A percentile compares a stretch with the other conserved stretches of the same genome.
Evolutionary conservation across 2,113 vertebrate species (phyloP).

Genomic region (Cephalopholis sonnerati): DNA sequence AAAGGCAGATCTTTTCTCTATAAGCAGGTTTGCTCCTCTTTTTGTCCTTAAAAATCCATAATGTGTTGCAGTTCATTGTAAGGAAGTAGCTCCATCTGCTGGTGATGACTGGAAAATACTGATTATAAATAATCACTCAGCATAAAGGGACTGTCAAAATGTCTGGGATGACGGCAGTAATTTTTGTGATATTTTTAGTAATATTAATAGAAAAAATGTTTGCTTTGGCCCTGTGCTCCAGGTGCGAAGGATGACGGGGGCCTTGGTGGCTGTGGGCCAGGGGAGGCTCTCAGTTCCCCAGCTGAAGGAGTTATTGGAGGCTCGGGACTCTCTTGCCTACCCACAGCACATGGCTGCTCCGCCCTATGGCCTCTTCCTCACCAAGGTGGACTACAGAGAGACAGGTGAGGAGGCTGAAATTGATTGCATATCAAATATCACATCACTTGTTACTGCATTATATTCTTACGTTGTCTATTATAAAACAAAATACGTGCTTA

Average conservation of each 20-base stretch:
- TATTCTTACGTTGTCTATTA: background rate
- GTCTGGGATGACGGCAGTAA: background rate
- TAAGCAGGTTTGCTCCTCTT: constrained; percentile 86
- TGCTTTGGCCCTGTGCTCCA: constrained; percentile 59
- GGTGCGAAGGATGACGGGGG: constrained; percentile 92
- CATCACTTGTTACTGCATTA: background rate
- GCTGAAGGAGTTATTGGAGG: constrained; percentile 85
- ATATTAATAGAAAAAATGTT: background rate
- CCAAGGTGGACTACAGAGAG: constrained; percentile 85
- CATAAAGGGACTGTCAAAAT: background rate
- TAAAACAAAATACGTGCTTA: background rate
- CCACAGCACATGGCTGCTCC: constrained; percentile 85
- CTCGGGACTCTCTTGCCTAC: constrained; percentile 82
- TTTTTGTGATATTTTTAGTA: background rate
- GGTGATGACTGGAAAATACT: constrained; percentile 30
- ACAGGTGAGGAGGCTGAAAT: constrained; percentile 58
- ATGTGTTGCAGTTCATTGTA: background rate
- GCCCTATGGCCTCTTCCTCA: constrained; percentile 88
- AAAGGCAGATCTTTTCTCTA: constrained; percentile 91
- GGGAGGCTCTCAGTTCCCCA: constrained; percentile 78
- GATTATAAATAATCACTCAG: background rate
- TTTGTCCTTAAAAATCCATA: background rate
- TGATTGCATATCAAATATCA: background rate
- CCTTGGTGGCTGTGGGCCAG: constrained; percentile 90
- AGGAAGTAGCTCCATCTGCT: constrained; percentile 66